Evolutionary conservation across 2,797 vertebrate species (phyloP), one percentile per base, ranked within the genome.

Genomic region (Limosa lapponica): DNA sequence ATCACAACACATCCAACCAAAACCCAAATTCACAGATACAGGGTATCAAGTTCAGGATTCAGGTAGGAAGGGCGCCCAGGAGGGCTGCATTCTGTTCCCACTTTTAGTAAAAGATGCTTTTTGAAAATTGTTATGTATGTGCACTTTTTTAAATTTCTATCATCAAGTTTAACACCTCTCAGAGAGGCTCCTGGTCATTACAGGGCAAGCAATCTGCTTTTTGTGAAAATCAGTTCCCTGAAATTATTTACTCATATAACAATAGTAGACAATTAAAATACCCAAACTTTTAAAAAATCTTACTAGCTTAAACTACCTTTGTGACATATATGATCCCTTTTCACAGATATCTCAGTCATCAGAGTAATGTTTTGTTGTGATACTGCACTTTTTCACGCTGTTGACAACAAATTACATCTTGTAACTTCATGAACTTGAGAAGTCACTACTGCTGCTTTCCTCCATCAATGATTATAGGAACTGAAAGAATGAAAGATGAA

Each of bases 131-230:
- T 3, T 30, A 11, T 18, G 14, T 28, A 36, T 0, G 4, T 11
- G 5, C 24, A 4, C 18, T 16, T 37, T 77, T 58, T 36, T 12
- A 13, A 6, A 30, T 11, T 19, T 67, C 34, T 55, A 0, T 4
- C 13, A 16, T 0, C 1, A n/a, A 27, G 10, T 69, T 78, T 37
- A 59, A 20, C 6, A 30, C 2, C 12, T 24, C 24, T 24, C 12
- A 6, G 4, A 70, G 57, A 49, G 28, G 52, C 9, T 11, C n/a
- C 14, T 28, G 12, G 28, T 4, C 5, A 1, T 25, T 20, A 3
- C 0, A 7, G 41, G 55, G 39, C 12, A 44, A 66, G 6, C 54
- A 44, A 37, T 54, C 57, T 44, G 14, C 18, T 78, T 39, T 66
- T 44, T 30, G 18, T 22, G 75, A 25, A 32, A 37, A 62, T 5